Evolutionary conservation across 2,113 vertebrate genomes (phyloP).

Genomic region (Xiphophorus couchianus): DNA sequence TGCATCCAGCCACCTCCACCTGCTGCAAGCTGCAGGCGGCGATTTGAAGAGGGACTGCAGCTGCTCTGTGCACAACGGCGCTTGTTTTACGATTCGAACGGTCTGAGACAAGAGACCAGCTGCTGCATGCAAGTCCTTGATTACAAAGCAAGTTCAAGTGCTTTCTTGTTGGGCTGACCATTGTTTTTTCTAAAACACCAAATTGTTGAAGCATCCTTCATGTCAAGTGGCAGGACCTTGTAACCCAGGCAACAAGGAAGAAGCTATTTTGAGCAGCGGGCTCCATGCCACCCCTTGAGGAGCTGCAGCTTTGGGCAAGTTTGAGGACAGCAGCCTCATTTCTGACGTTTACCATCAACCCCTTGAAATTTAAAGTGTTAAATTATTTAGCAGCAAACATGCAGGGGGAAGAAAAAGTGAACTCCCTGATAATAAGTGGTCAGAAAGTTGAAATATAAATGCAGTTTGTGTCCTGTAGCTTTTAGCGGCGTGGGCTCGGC

Average conservation of each 20-base stretch:
- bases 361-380: not conserved
- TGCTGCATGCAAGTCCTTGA: constrained; percentile 44
- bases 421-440: not conserved
- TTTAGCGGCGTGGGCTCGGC: not conserved
- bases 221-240: constrained; percentile 69
- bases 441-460: not conserved
- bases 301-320: constrained; percentile 34
- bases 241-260: constrained; percentile 77
- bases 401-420: not conserved
- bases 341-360: constrained; percentile 4
- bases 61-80: constrained; percentile 35
- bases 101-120: constrained; percentile 52
- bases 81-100: constrained; percentile 21
- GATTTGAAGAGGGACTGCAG: constrained; percentile 30
- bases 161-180: constrained; percentile 41
- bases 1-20: not conserved
- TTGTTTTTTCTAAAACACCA: constrained; percentile 41
- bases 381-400: not conserved
- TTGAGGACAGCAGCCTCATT: not conserved
- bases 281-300: constrained; percentile 57
- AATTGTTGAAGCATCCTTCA: constrained; percentile 62
- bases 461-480: not conserved
- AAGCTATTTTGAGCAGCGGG: constrained; percentile 77
- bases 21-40: constrained; percentile 2
- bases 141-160: constrained; percentile 55